phyloP scores from a whole-genome alignment of 2,797 vertebrate genomes.

The Hoplostethus mediterraneus region DNA sequence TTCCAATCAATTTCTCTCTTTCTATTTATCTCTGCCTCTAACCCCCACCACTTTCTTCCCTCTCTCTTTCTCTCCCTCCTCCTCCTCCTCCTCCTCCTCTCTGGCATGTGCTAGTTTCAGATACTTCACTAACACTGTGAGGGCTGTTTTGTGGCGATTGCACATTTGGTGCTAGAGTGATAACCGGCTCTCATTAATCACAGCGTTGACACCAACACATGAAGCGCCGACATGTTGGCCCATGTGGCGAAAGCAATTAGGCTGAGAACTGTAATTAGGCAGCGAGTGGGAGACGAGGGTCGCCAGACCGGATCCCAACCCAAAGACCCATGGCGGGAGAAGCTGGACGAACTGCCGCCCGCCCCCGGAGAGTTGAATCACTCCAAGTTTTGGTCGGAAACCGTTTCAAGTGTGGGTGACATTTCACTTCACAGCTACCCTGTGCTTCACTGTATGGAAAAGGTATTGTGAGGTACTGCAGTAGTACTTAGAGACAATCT shows the following conservation, averaged over 20 bases:
- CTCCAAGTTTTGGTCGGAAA: no score
- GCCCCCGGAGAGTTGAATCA: no score
- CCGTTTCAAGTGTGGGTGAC: no score
- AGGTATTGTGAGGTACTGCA: no score
- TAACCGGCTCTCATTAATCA: slow-evolving; percentile 45
- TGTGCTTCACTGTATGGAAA: no score
- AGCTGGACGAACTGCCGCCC: no score
- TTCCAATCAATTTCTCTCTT: neutral
- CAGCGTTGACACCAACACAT: slow-evolving; percentile 12
- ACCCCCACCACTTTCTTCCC: neutral
- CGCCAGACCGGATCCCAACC: neutral
- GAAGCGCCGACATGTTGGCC: slow-evolving; percentile 18
- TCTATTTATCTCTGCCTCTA: no score
- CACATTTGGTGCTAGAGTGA: slow-evolving; percentile 5
- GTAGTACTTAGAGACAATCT: no score
- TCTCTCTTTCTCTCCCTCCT: neutral
- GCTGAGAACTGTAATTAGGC: neutral
- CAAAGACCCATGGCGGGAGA: neutral
- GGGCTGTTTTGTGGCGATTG: neutral
- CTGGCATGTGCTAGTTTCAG: neutral
- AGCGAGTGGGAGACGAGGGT: neutral
- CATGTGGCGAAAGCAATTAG: slow-evolving; percentile 7
- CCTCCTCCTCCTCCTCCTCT: neutral
- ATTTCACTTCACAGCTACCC: no score
- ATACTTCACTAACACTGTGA: no score